Evolutionary conservation across 2,113 vertebrate species (phyloP), one percentile per base, ranked within the genome.

Genomic region (Nesogale talazaci): DNA sequence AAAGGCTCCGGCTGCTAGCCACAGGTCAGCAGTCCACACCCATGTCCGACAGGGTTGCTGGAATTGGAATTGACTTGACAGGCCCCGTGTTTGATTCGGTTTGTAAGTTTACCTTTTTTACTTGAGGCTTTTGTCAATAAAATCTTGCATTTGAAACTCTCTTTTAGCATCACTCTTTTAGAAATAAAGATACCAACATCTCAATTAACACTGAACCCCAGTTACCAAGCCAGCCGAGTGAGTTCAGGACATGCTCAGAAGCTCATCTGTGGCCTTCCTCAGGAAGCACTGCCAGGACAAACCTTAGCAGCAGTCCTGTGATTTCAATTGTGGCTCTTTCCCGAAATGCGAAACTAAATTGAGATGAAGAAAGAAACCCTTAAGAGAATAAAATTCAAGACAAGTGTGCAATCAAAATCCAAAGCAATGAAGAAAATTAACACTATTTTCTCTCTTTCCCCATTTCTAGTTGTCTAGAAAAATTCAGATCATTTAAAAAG

Each of bases 301-400:
- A 70, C 34, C 22, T 67, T 81, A 59, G 9, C n/a, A 67, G 57
- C 57, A 59, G 16, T 15, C 16, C 19, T 59, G 42, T 46, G 42
- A 46, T 10, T 46, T 46, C 42, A 46, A 46, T 10, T 46, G 42
- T 46, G 42, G 42, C 59, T 94, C 10, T 56, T 40, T 85, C 38
- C n/a, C 63, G 61, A 81, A 83, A 83, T 78, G 67, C 85, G 67
- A 74, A 46, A 65, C 34, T 84, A 90, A 83, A 88, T 10, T 65
- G 34, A 94, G 29, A 79, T 65, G 80, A 80, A 67, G 6, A n/a
- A n/a, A n/a, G n/a, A 91, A 88, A 83, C 34, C 23, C 63, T 38
- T 4, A 34, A 94, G 86, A 76, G 22, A 89, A 86, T 76, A 82
- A 86, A 86, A 82, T 67, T 75, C 42, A 93, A 34, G 67, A 83